Conservation (phyloP, 2,113 vertebrate species). For the Fulmarus glacialis region DNA sequence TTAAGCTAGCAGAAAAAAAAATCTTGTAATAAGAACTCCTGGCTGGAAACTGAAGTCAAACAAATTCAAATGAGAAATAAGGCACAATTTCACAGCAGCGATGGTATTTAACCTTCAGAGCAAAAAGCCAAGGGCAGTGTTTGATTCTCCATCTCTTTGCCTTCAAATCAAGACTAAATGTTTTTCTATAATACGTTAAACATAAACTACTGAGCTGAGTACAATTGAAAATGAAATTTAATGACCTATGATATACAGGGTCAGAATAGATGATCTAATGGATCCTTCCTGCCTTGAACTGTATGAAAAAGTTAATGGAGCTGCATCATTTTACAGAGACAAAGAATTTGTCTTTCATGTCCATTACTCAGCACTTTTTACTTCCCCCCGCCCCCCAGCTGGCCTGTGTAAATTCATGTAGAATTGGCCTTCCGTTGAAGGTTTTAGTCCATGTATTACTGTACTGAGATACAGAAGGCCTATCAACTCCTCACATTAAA, state of each 20-base stretch:
- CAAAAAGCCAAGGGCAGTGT: background rate
- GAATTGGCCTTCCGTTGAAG: background rate
- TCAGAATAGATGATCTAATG: slow-evolving; percentile 35
- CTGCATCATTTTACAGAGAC: background rate
- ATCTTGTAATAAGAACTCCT: background rate
- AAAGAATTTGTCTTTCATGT: background rate
- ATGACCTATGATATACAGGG: slow-evolving; percentile 24
- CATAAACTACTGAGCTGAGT: background rate
- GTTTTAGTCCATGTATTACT: background rate
- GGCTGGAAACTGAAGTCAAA: slow-evolving; percentile 2
- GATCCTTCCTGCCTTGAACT: slow-evolving; percentile 26
- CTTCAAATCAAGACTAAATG: slow-evolving; percentile 2
- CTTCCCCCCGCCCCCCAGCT: no score
- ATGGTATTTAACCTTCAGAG: slow-evolving; percentile 27
- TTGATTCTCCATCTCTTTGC: background rate
- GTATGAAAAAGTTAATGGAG: slow-evolving; percentile 24
- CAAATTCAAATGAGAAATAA: slow-evolving; percentile 5
- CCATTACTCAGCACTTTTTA: background rate
- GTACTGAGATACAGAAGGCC: background rate
- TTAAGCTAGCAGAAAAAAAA: background rate
- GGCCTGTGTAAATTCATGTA: background rate
- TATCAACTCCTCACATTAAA: background rate
- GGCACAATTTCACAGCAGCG: background rate
- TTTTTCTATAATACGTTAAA: background rate
- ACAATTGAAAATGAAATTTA: slow-evolving; percentile 34